These are phyloP conservation scores for Peromyscus leucopus DNA, from an alignment of 2,113 vertebrate species.

Conservation along the genomic window DNA sequence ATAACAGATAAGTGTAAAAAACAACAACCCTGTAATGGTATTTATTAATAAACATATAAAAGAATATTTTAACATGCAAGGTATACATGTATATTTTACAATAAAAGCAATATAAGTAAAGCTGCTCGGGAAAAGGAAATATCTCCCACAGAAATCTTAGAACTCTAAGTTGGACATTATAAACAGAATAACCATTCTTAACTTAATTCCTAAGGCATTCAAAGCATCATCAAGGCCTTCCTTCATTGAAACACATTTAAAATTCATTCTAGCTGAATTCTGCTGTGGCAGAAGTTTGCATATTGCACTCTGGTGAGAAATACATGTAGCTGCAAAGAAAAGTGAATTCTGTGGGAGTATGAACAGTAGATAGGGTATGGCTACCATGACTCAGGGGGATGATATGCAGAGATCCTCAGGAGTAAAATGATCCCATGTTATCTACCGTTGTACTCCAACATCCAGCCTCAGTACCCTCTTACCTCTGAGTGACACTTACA, in stretches of 20 bases:
- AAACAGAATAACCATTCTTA: slow-evolving; percentile 38
- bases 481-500: slow-evolving; percentile 84
- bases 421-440: background rate
- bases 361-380: background rate
- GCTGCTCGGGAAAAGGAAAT: slow-evolving; percentile 5
- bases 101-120: slow-evolving; percentile 46
- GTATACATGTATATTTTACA: background rate
- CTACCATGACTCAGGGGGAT: background rate
- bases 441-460: background rate
- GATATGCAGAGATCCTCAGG: background rate
- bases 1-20: background rate
- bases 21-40: background rate
- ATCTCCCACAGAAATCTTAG: slow-evolving; percentile 62
- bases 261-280: slow-evolving; percentile 43
- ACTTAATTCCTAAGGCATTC: slow-evolving; percentile 53
- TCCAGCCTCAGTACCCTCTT: background rate
- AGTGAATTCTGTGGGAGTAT: slow-evolving; percentile 49
- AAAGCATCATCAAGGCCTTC: background rate
- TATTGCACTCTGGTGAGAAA: slow-evolving; percentile 36
- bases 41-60: slow-evolving; percentile 20
- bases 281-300: background rate
- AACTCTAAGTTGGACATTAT: slow-evolving; percentile 54
- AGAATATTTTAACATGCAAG: slow-evolving; percentile 12
- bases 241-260: slow-evolving; percentile 60
- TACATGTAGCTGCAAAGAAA: background rate